Base-by-base conservation (phyloP, 2,797 vertebrate species). In the Poecilia gillii region DNA sequence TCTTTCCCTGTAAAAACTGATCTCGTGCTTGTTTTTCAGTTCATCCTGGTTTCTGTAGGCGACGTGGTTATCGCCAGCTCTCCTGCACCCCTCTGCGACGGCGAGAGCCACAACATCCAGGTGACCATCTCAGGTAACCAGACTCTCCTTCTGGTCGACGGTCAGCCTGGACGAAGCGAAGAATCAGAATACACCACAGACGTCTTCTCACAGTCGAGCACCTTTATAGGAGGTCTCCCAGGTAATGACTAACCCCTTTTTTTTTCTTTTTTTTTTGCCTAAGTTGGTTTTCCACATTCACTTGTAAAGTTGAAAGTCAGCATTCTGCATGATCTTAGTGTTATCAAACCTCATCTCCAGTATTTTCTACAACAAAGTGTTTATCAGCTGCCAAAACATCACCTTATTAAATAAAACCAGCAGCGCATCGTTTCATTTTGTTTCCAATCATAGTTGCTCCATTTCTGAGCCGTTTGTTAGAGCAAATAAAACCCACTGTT, bases 201-300 rank as follows among this genome's bases (percentile, higher is more conserved):
- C 31, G 90, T 98, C 74, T 92, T 93, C 1, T 55, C 91, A 3
- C 95, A 93, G 0, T 95, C 97, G 85, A 97, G 95, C 93, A 98
- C 97, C 8, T 99, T 97, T 0, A 71, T 97, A 4, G 99, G 99
- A 91, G 99, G 98, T 49, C 91, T 99, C 11, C 98, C 98, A 94
- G 98, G 98, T 98, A 84, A 95, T 92, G 6, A 68, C 39, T 23
- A 2, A 2, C 31, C 12, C 33, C 36, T 0, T 41, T 41, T 41
- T 41, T 41, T 41, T n/a, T 72, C 55, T 47, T 9, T 31, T 62
- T 23, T 59, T 25, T 23, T 46, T 36, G 11, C 57, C 57, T 8
- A 7, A 41, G 20, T 73, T 70, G 2, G 12, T 28, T 71, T 28
- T 28, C 13, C 6, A 45, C 68, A 45, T 71, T 71, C 23, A 70